These are phyloP conservation scores for Antennarius striatus DNA, from an alignment of 2,113 vertebrate genomes.

Conservation along the genomic window DNA sequence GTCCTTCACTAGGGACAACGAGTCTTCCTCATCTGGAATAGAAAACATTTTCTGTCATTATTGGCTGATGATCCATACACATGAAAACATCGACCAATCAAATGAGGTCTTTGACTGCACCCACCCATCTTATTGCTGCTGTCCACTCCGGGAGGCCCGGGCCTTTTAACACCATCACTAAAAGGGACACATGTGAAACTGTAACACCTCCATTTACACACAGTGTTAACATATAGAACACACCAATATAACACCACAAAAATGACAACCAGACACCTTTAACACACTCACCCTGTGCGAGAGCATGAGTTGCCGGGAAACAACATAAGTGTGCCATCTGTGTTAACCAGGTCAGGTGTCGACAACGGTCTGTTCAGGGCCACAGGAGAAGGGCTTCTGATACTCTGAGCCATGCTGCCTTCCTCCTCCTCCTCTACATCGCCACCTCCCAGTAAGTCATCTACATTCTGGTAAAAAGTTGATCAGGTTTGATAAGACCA, in stretches of 20 bases:
- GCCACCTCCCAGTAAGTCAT: conserved; percentile 82
- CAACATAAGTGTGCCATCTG: conserved; percentile 88
- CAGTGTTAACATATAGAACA: not conserved
- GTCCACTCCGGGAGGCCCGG: conserved; percentile 64
- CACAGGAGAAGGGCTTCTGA: conserved; percentile 72
- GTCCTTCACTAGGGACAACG: conserved; percentile 86
- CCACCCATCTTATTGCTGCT: conserved; percentile 73
- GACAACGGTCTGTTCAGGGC: conserved; percentile 60
- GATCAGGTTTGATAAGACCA: not conserved
- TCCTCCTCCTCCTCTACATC: conserved; percentile 73
- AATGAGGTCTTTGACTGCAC: conserved; percentile 21
- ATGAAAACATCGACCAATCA: too few relatives aligned
- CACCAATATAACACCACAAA: not conserved
- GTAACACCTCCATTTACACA: not conserved
- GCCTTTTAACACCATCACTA: conserved; percentile 72
- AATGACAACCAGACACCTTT: not conserved
- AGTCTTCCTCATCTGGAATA: conserved; percentile 89
- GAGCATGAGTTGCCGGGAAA: conserved; percentile 90
- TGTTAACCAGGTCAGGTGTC: conserved; percentile 74
- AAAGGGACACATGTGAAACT: not conserved
- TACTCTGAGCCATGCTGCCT: conserved; percentile 64
- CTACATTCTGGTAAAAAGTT: conserved; percentile 73
- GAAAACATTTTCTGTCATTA: too few relatives aligned
- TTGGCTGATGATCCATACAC: too few relatives aligned
- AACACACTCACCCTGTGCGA: conserved; percentile 82